phyloP scores from a whole-genome alignment of 2,113 vertebrate genomes.

The Petromus typicus region DNA sequence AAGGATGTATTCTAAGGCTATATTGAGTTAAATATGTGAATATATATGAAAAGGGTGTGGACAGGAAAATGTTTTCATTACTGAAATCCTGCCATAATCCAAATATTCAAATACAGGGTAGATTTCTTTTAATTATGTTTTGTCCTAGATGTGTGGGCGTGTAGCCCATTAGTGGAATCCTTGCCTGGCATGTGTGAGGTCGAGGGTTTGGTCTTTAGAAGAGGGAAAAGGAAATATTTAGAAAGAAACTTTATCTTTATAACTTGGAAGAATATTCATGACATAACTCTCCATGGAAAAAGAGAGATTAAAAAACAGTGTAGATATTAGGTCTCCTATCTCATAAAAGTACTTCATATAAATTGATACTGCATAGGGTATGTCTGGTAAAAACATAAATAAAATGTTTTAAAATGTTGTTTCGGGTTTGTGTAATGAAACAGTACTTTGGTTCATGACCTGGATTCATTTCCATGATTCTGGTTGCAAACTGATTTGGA shows the following conservation, averaged over 20 bases:
- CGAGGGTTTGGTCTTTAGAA: background rate
- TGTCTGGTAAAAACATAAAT: background rate
- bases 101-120: background rate
- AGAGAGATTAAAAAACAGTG: background rate
- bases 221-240: background rate
- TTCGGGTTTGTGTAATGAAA: background rate
- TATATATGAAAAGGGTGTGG: background rate
- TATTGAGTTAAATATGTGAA: background rate
- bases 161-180: background rate
- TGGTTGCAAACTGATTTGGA: background rate
- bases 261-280: background rate
- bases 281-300: background rate
- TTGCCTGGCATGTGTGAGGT: background rate
- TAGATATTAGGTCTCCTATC: background rate
- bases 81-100: background rate
- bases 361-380: background rate
- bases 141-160: background rate
- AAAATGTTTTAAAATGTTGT: background rate
- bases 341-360: background rate
- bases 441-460: background rate
- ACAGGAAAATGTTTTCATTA: background rate
- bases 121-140: background rate
- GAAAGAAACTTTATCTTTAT: background rate
- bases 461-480: background rate
- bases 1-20: background rate